Evolutionary conservation across 1,140 invertebrate species (phyloP), one percentile per base, ranked within the genome.

Genomic region (Centruroides sculpturatus): DNA sequence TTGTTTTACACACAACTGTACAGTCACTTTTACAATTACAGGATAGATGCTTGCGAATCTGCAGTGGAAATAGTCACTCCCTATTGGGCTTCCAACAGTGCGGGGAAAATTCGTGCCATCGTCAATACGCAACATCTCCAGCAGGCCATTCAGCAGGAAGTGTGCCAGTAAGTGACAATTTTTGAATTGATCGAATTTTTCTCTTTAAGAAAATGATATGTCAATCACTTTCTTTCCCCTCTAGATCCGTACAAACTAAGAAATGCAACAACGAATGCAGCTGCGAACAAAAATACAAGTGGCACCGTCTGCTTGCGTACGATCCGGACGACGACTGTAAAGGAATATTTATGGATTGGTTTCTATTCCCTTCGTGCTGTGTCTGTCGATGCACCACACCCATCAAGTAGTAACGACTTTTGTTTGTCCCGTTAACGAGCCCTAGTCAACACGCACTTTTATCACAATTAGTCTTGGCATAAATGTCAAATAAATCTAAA

Each of bases 281-380:
- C 8, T 93, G 90, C 71, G 87, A 90, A 67, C 87, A 91, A 69
- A 88, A 90, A 69, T 89, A 87, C 75, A 87, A 89, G 64, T 86
- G 87, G 78, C 87, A 92, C 74, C 81, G 90, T 41, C 76, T 92
- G 2, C 77, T 93, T 7, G 86, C 89, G n/a, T 93, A 92, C 72
- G 90, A 93, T 75, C 89, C 89, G 0, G 86, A 89, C 65, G 91
- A 92, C 71, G 89, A 92, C 71, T 93, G 90, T 73, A 86, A 87
- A 69, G 90, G 89, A 55, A 92, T 93, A 63, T 93, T 93, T 73
- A 91, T 92, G 79, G 90, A 93, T 72, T 93, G 90, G 90, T 93
- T 93, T 74, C 81, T 89, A 56, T 93, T 92, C 74, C 89, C 89
- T 7, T 90, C 88, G 0, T 92, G 89, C 72, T 93, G 90, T 73